These are phyloP conservation scores for Pollimyrus isidori DNA, from an alignment of 2,113 vertebrate species.

Conservation along the genomic window DNA sequence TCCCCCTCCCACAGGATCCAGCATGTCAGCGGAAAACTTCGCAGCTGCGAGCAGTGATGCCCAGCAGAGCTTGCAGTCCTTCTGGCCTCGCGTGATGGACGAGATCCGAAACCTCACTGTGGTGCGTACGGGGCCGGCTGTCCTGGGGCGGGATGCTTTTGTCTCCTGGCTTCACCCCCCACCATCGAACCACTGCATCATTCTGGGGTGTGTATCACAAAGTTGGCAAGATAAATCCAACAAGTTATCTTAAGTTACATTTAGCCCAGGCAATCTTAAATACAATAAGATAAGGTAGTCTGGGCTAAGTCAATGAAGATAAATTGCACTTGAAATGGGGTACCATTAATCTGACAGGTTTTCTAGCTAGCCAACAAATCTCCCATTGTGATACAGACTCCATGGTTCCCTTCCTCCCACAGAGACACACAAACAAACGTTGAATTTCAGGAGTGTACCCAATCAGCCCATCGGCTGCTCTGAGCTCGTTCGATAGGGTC, in stretches of 20 bases:
- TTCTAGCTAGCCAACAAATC: neutral
- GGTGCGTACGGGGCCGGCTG: constrained; percentile 55
- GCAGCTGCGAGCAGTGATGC: constrained; percentile 80
- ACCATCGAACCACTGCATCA: neutral
- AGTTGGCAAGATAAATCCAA: neutral
- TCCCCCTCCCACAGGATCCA: constrained; percentile 49
- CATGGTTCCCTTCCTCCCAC: neutral
- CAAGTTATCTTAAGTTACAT: too few relatives aligned
- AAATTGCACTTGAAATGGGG: neutral
- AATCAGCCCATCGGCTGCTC: neutral
- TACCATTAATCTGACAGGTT: neutral
- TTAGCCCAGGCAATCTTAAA: too few relatives aligned
- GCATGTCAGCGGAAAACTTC: constrained; percentile 85
- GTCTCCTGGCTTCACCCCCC: neutral
- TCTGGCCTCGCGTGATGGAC: constrained; percentile 97
- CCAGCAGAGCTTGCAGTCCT: constrained; percentile 93
- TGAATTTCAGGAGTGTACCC: neutral
- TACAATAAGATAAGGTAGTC: neutral
- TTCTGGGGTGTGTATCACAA: neutral
- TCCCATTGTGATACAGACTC: neutral
- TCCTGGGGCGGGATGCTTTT: neutral
- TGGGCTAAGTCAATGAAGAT: neutral
- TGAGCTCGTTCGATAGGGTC: neutral
- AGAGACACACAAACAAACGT: neutral
- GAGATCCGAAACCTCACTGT: constrained; percentile 93